phyloP scores from a whole-genome alignment of 2,888 invertebrate genomes.

The Aphodius sticticus region DNA sequence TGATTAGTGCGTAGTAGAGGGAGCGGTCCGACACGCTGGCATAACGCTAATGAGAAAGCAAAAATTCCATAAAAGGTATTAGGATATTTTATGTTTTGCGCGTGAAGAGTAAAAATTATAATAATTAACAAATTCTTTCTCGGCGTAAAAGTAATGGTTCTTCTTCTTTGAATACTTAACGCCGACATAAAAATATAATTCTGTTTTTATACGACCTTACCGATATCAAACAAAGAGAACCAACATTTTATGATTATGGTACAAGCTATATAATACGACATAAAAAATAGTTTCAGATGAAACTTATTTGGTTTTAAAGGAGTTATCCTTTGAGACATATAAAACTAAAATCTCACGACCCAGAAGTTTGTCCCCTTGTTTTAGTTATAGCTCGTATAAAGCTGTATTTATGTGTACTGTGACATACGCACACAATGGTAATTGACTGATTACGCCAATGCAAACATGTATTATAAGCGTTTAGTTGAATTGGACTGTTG shows the following conservation, averaged over 20 bases:
- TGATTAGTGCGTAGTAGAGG: background rate
- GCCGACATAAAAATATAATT: too few relatives aligned
- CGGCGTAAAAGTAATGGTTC: background rate
- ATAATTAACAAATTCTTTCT: background rate
- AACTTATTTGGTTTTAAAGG: too few relatives aligned
- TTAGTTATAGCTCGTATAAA: too few relatives aligned
- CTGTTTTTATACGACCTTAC: too few relatives aligned
- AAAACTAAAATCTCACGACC: too few relatives aligned
- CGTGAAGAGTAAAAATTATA: background rate
- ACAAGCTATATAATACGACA: too few relatives aligned
- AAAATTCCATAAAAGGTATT: constrained; percentile 4
- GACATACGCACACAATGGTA: background rate
- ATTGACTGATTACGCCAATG: background rate
- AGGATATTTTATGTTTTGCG: background rate
- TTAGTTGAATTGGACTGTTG: background rate
- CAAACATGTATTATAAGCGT: background rate
- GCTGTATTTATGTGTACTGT: background rate
- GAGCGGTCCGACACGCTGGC: background rate
- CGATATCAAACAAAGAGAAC: too few relatives aligned
- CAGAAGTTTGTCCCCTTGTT: too few relatives aligned
- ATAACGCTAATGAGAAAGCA: background rate
- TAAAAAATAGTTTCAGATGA: too few relatives aligned
- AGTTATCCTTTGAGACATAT: too few relatives aligned
- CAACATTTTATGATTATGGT: too few relatives aligned
- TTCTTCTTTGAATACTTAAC: background rate